Evolutionary conservation across 2,888 invertebrate species (phyloP).

Genomic region (Agonopterix alstromeriana): DNA sequence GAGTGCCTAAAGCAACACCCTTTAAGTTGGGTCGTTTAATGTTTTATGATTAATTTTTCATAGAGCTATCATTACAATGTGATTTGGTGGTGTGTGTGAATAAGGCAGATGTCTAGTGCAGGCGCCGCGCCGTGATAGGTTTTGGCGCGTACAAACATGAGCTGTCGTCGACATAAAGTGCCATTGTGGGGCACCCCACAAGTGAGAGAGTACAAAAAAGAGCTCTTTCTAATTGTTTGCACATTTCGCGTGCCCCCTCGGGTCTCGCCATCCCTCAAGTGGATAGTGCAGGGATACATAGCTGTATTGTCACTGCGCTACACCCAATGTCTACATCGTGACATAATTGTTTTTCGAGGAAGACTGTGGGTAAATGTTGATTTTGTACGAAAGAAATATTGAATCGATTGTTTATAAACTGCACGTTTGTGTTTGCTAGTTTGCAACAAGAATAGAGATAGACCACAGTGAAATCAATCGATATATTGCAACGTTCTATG

Average conservation of each 20-base stretch:
- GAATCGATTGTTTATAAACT: neutral
- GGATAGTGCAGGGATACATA: conserved; percentile 12
- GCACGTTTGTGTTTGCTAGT: too few species aligned
- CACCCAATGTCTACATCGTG: conserved; percentile 1
- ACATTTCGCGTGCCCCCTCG: conserved; percentile 56
- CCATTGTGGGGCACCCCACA: conserved; percentile 45
- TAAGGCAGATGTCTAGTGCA: conserved; percentile 61
- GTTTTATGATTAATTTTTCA: conserved; percentile 20
- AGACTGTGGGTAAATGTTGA: neutral
- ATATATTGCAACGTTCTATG: too few species aligned
- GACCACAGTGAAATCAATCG: too few species aligned
- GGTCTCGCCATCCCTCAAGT: conserved; percentile 20
- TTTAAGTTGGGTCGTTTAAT: neutral
- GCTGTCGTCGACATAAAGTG: conserved; percentile 61
- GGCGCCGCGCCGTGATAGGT: conserved; percentile 31
- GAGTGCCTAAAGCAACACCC: conserved; percentile 8
- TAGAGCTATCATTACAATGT: conserved; percentile 27
- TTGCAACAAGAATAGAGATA: too few species aligned
- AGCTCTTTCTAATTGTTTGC: conserved; percentile 71
- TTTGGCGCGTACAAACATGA: conserved; percentile 46
- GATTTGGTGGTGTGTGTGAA: conserved; percentile 48
- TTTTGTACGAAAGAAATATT: neutral
- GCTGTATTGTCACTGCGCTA: conserved; percentile 1
- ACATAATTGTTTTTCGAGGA: conserved; percentile 5
- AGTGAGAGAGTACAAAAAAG: conserved; percentile 41